Percentiles rank a stretch among this genome's conserved stretches.
These are phyloP conservation scores for Apis cerana DNA, from an alignment of 1,140 invertebrate species.

Conservation along the genomic window DNA sequence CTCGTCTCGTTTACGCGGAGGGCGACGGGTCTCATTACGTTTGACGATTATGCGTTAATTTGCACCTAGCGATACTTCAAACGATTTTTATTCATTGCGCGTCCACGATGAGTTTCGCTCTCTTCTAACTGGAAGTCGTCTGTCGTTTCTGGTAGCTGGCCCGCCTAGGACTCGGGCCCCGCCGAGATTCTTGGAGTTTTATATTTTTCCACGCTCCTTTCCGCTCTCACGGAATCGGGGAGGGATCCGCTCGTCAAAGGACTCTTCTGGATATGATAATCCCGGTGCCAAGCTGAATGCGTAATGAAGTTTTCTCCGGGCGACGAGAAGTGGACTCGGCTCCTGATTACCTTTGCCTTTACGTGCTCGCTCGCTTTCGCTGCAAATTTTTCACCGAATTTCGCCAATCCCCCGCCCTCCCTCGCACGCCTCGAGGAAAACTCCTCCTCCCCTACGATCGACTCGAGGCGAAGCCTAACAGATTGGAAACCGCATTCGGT, in stretches of 20 bases:
- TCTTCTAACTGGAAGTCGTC: constrained; percentile 55
- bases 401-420: background rate
- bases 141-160: constrained; percentile 60
- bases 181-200: constrained; percentile 68
- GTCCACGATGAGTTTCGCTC: constrained; percentile 72
- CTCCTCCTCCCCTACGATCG: background rate
- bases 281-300: constrained; percentile 76
- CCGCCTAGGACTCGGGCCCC: constrained; percentile 51
- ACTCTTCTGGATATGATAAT: constrained; percentile 77
- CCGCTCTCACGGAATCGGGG: constrained; percentile 39
- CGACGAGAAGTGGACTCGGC: constrained; percentile 65
- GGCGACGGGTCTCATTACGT: constrained; percentile 75
- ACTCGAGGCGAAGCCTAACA: constrained; percentile 76
- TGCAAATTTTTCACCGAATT: constrained; percentile 14
- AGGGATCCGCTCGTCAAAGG: constrained; percentile 72
- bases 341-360: constrained; percentile 76
- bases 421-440: background rate
- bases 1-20: constrained; percentile 41
- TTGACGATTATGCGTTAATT: constrained; percentile 82
- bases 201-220: constrained; percentile 63
- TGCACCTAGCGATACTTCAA: constrained; percentile 81
- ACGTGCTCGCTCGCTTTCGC: constrained; percentile 31
- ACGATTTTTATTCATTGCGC: constrained; percentile 81
- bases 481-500: constrained; percentile 81
- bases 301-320: constrained; percentile 70